phyloP scores from a whole-genome alignment of 2,888 invertebrate species.

The Laspeyria flexula region DNA sequence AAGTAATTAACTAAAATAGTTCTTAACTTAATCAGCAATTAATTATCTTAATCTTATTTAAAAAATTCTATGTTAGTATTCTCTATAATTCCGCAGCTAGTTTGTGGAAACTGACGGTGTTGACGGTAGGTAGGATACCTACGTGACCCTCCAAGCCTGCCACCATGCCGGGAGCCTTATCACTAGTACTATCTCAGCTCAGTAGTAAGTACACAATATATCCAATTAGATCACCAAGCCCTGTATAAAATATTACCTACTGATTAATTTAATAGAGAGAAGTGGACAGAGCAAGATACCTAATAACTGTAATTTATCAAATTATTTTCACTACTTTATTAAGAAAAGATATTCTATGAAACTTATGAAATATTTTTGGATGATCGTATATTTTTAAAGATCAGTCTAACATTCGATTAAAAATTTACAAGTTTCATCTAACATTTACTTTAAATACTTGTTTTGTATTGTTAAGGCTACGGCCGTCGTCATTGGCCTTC shows the following conservation, averaged over 20 bases:
- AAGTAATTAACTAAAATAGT: too few relatives aligned
- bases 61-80: too few relatives aligned
- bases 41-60: too few relatives aligned
- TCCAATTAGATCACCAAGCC: conserved; percentile 56
- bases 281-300: conserved; percentile 75
- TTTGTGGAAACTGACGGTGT: conserved; percentile 23
- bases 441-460: conserved; percentile 60
- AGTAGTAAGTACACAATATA: conserved; percentile 49
- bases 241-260: conserved; percentile 73
- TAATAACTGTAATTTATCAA: conserved; percentile 51
- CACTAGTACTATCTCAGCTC: conserved; percentile 56
- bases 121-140: too few relatives aligned
- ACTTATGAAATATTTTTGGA: conserved; percentile 71
- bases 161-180: conserved; percentile 29
- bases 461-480: conserved; percentile 70
- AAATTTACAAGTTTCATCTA: conserved; percentile 67
- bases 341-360: conserved; percentile 69
- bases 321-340: conserved; percentile 54
- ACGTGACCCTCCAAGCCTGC: conserved; percentile 50
- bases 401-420: conserved; percentile 85
- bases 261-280: conserved; percentile 59
- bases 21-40: too few relatives aligned
- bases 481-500: conserved; percentile 47
- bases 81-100: too few relatives aligned
- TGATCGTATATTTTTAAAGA: conserved; percentile 82